Evolutionary conservation across 2,888 invertebrate species (phyloP).

Genomic region (Stenotaenia linearis): DNA sequence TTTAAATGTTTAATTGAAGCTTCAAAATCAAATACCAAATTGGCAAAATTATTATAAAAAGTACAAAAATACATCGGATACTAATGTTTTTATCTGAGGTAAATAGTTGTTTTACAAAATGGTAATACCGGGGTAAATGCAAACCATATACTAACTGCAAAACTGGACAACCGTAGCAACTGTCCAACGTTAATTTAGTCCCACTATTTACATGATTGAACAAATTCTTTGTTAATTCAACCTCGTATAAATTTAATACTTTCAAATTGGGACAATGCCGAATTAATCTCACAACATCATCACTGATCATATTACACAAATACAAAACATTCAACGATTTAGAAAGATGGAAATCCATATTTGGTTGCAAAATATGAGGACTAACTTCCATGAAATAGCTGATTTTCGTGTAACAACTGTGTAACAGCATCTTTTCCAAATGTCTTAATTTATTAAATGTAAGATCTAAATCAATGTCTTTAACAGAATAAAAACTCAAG

Average conservation of each 20-base stretch:
- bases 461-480: neutral
- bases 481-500: neutral
- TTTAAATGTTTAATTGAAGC: neutral
- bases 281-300: neutral
- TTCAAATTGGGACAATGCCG: neutral
- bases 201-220: neutral
- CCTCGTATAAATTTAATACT: neutral
- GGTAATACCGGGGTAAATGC: neutral
- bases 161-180: neutral
- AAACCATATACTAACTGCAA: neutral
- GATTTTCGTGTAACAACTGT: neutral
- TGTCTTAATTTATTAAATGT: neutral
- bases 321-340: neutral
- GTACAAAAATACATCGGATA: neutral
- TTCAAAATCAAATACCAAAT: neutral
- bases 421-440: neutral
- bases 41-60: neutral
- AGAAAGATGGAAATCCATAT: neutral
- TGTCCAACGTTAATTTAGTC: neutral
- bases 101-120: neutral
- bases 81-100: neutral
- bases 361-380: neutral
- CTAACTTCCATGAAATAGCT: neutral
- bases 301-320: neutral
- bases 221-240: neutral